Evolutionary conservation across 2,113 vertebrate genomes (phyloP), one percentile per base, ranked within the genome.

Genomic region (Notarius quadriscutis): DNA sequence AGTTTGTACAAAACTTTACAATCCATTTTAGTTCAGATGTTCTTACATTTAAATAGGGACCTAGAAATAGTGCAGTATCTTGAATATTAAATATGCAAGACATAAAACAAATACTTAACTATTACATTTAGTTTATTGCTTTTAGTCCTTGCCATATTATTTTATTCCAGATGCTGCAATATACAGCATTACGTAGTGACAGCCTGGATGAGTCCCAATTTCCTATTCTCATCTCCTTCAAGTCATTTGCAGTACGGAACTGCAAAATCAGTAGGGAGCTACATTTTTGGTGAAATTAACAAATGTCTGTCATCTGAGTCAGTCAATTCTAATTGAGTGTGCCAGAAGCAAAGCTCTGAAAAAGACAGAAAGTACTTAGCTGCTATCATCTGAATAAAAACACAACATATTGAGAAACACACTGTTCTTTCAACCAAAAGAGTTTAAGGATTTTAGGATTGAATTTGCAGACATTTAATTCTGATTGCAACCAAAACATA

Each of bases 261-360:
- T 77, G 48, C 69, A 51, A 74, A 50, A 22, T 55, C 14, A 17
- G 25, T 27, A 57, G 6, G 5, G 25, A 55, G 51, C 51, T 55
- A 27, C 22, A 55, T 27, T 55, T 55, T 17, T 2, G 27, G 22
- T 79, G 11, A 55, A 79, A 55, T 22, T 55, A 57, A 79, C 77
- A 57, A 79, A 57, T 9, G n/a, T 57, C 51, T 79, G 57, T 79
- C 30, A 27, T 57, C 14, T 9, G 25, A 30, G 53, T 79, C 51
- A 30, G 53, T 30, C 53, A 79, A 55, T 79, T 57, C 12, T 79
- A 79, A 57, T 57, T 57, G n/a, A 57, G 57, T 57, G 27, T 17
- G n/a, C 14, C 51, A 79, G 75, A 55, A 55, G 75, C 75, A 79
- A 77, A 51, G 48, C 75, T 79, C 27, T 79, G 7, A 79, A 79